phyloP scores from a whole-genome alignment of 2,797 vertebrate genomes.

The Scarus forsteni region DNA sequence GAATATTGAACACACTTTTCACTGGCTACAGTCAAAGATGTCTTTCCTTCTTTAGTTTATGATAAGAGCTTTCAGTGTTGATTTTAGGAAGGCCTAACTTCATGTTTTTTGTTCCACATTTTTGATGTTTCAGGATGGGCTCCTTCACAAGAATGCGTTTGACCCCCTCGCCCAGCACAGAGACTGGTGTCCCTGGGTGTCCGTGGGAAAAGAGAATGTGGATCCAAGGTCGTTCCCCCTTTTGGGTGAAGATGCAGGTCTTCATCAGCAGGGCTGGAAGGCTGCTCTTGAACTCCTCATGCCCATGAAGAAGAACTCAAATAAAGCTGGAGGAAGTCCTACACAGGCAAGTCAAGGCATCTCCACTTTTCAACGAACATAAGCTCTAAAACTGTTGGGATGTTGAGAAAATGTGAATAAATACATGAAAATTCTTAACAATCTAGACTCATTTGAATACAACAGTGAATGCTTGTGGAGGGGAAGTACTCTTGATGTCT shows the following conservation, averaged over 20 bases:
- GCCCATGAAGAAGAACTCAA: conserved; percentile 81
- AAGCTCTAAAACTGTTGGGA: no score
- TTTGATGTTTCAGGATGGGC: conserved; percentile 80
- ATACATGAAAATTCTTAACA: not conserved
- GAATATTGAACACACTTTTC: no score
- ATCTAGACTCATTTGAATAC: no score
- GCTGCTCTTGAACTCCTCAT: conserved; percentile 86
- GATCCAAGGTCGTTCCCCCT: conserved; percentile 42
- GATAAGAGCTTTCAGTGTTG: not conserved
- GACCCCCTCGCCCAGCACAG: conserved; percentile 93
- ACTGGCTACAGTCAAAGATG: no score
- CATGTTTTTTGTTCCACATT: not conserved
- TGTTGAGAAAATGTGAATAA: no score
- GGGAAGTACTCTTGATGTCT: no score
- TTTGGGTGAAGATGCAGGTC: conserved; percentile 31
- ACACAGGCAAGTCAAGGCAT: conserved; percentile 78
- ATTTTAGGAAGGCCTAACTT: not conserved
- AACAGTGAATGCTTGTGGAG: no score
- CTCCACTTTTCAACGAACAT: not conserved
- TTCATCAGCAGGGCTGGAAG: conserved; percentile 88
- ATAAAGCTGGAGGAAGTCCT: conserved; percentile 70
- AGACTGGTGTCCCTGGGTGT: conserved; percentile 97
- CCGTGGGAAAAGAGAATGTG: conserved; percentile 67
- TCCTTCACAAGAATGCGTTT: conserved; percentile 84
- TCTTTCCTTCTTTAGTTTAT: not conserved